These are phyloP conservation scores for Machimus atricapillus DNA, from an alignment of 2,888 invertebrate species.

Conservation along the genomic window DNA sequence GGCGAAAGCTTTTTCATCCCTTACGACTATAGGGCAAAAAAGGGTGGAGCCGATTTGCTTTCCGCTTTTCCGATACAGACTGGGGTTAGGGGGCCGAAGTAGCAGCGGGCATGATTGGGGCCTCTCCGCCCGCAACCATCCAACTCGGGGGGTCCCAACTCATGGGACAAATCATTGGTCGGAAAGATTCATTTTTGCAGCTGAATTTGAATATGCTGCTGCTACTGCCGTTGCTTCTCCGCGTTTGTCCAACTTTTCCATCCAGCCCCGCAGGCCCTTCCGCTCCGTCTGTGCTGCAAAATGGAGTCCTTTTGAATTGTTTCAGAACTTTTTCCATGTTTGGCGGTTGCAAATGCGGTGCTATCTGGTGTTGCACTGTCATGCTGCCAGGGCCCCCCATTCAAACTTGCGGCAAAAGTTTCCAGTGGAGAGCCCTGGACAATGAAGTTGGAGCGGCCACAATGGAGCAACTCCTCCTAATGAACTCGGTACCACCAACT, in stretches of 20 bases:
- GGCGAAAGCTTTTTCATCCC: conserved; percentile 40
- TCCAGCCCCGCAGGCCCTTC: background rate
- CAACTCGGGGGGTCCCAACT: background rate
- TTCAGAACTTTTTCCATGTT: conserved; percentile 40
- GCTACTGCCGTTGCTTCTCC: background rate
- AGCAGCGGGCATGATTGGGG: background rate
- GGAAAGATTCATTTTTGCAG: conserved; percentile 36
- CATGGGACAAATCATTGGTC: conserved; percentile 38
- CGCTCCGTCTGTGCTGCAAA: background rate
- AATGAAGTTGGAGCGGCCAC: background rate
- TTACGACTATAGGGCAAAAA: conserved; percentile 39
- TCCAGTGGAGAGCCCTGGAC: conserved; percentile 1
- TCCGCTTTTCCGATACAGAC: conserved; percentile 38
- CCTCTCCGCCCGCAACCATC: background rate
- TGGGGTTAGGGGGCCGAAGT: background rate
- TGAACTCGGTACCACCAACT: conserved; percentile 16
- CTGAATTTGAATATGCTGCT: conserved; percentile 19
- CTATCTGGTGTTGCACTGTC: conserved; percentile 16
- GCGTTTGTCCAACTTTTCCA: background rate
- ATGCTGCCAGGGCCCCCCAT: background rate
- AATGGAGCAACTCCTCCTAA: conserved; percentile 12
- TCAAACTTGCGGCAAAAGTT: conserved; percentile 24
- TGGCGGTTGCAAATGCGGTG: conserved; percentile 23
- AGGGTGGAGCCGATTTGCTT: conserved; percentile 45
- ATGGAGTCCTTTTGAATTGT: conserved; percentile 33